These are phyloP conservation scores for Tenthredo amoena DNA, from an alignment of 2,888 invertebrate species.

Conservation along the genomic window DNA sequence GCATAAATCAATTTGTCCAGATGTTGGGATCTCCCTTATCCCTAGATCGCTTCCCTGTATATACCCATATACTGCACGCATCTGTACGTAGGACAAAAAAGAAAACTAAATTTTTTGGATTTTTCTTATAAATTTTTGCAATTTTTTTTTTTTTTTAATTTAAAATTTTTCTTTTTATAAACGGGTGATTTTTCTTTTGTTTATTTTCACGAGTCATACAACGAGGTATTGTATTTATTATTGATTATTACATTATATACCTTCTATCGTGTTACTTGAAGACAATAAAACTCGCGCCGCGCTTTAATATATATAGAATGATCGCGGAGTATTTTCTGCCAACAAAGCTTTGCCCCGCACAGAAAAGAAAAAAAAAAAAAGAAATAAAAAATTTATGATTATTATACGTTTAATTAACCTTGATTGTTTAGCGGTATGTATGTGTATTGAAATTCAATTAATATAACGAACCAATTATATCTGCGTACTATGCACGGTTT, in stretches of 20 bases:
- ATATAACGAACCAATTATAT: slow-evolving; percentile 72
- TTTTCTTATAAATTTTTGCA: background rate
- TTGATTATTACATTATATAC: background rate
- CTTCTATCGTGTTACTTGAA: background rate
- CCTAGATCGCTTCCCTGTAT: background rate
- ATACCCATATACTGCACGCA: background rate
- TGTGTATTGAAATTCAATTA: slow-evolving; percentile 68
- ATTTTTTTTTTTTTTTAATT: background rate
- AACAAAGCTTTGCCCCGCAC: slow-evolving; percentile 53
- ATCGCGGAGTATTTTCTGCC: slow-evolving; percentile 56
- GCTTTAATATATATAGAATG: background rate
- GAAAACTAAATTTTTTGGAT: background rate
- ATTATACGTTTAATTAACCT: slow-evolving; percentile 61
- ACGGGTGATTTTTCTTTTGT: background rate
- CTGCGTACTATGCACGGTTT: background rate
- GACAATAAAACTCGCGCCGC: background rate
- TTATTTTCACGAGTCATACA: background rate
- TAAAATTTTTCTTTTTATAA: background rate
- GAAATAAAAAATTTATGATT: background rate
- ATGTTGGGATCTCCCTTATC: slow-evolving; percentile 54
- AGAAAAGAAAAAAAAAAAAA: background rate
- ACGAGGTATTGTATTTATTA: background rate
- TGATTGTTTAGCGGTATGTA: slow-evolving; percentile 57
- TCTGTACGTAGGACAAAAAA: background rate
- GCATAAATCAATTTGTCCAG: slow-evolving; percentile 71